Evolutionary conservation across 2,888 invertebrate genomes (phyloP), one percentile per base, ranked within the genome.

Genomic region (Drosophila pseudotakahashii): DNA sequence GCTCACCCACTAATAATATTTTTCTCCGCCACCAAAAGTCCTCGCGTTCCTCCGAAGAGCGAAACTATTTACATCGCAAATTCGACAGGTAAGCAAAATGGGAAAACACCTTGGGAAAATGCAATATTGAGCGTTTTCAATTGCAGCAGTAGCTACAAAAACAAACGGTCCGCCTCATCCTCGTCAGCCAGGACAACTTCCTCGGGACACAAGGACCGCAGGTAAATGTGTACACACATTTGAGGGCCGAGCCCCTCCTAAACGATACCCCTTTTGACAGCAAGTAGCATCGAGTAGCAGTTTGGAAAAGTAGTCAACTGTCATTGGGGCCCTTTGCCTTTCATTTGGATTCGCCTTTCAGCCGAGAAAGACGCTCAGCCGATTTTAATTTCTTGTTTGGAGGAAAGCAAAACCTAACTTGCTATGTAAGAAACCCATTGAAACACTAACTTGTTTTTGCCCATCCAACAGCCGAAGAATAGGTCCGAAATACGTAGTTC

Each of bases 291-390:
- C 45, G 14, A 85, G 77, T 41, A 85, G 67, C 48, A 34, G 13
- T 34, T 48, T 16, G 16, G 36, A 11, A 52, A 57, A 50, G 50
- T 37, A 53, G 19, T 36, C 26, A 64, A 45, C 57, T 79, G 86
- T 75, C 86, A 81, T 34, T 50, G 37, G 32, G 52, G n/a, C 7
- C 7, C 30, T 30, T 30, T 30, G 30, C 7, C 30, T 37, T 32
- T 82, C 76, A 85, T 75, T 86, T 57, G 42, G 53, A 16, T 51
- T 52, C 23, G 41, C 16, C 14, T 45, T 68, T 71, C 71, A 51
- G 54, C 26, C 62, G 53, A 71, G 66, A 48, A 75, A 53, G 11
- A n/a, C 50, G 64, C 47, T 13, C 48, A n/a, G 14, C 47, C 11
- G 14, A 32, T 32, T 30, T 47, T 7, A 14, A 9, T 47, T 30